Evolutionary conservation across 2,888 invertebrate genomes (phyloP), one percentile per base, ranked within the genome.

Genomic region (Amphiduros pacificus): DNA sequence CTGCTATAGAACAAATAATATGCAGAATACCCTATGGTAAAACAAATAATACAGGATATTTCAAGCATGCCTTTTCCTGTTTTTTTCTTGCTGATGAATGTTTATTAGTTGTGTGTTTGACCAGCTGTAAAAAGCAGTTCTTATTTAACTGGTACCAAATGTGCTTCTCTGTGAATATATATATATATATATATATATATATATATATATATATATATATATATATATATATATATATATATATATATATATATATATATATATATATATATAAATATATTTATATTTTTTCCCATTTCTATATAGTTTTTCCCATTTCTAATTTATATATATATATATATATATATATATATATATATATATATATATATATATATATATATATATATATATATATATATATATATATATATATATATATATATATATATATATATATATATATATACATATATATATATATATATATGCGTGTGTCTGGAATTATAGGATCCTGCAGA

Each of bases 301-400:
- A 11, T 36, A 11, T 17, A 36, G 9, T 36, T 36, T 17, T 36
- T 11, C 36, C 36, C 17, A 17, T 36, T 36, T 11, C 36, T 17
- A 11, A 17, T 36, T 17, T 11, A 17, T 36, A 9, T 36, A 17
- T 44, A n/a, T 44, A n/a, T 44, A 44, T 5, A n/a, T 44, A n/a
- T 44, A n/a, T 11, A n/a, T 44, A n/a, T 44, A n/a, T 44, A n/a
- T 11, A n/a, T 44, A n/a, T 44, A n/a, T 44, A n/a, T 44, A 44
- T 5, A n/a, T 44, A n/a, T 44, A n/a, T 44, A 44, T 44, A n/a
- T 44, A n/a, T n/a, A n/a, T 44, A n/a, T 44, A n/a, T 44, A n/a
- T 44, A n/a, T 44, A n/a, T 44, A n/a, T 44, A n/a, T 44, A 5
- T 11, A n/a, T 44, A 6, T 44, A 17, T 11, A 9, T 11, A 17